Base-by-base conservation (phyloP, 2,797 vertebrate genomes). In the Macrochelys suwanniensis region DNA sequence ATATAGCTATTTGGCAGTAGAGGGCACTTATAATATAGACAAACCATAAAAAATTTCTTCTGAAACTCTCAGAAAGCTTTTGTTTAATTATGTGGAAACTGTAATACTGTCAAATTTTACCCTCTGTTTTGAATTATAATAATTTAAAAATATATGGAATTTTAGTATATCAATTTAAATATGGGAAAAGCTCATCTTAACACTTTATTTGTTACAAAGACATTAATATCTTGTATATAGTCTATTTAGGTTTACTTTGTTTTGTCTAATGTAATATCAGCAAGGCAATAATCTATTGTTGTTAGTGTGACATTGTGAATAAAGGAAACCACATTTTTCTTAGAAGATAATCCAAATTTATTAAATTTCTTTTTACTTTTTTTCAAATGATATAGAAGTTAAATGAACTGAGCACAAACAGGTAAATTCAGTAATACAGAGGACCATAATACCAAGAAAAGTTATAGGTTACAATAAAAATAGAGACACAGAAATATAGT, bases 21-120 rank as follows among this genome's bases (percentile, higher is more conserved):
- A 99, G 99, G 99, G 99, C 99, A 99, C 99, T 99, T 99, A 99
- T 98, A 99, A 99, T 99, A 99, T 99, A 99, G 98, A 98, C 98
- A 99, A 99, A 99, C 92, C 96, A 33, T 49, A 81, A 93, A 95
- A 96, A 96, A 92, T 89, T 89, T 91, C 85, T 89, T 91, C 89
- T 45, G 92, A 97, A 96, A 98, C 97, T 82, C 77, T 95, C 88
- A 83, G 92, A 96, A 94, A 96, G 97, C 98, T 98, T 98, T 98
- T 98, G 97, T 98, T 97, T 97, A 95, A 94, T 84, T 96, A 8
- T 84, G 91, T 93, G 97, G 97, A 97, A 97, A 93, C 92, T 96
- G 95, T 93, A 92, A 15, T 50, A 76, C 88, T 89, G 81, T 78
- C 94, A 95, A 97, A 94, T 93, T 92, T 94, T 91, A 95, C 74